Evolutionary conservation across 2,888 invertebrate species (phyloP), one percentile per base, ranked within the genome.

Genomic region (Epistrophe eligans): DNA sequence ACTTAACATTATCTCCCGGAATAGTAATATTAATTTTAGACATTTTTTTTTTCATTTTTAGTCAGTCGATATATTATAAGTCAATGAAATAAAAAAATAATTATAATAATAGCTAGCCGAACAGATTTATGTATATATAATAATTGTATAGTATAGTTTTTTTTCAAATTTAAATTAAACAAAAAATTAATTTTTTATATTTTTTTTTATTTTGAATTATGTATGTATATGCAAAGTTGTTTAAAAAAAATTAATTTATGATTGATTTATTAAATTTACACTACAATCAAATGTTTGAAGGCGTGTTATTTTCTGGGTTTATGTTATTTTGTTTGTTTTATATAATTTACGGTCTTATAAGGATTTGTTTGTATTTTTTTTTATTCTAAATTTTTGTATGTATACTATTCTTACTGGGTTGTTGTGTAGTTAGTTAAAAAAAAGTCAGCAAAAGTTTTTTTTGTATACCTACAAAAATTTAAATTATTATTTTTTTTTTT

Each of bases 1-100:
- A 55, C 70, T 45, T 70, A 50, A 67, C 60, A 64, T 73, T 55
- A 64, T 48, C 55, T 79, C 72, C 60, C 67, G 52, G 72, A 52
- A 64, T 73, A 74, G 58, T 70, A 70, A 55, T 55, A 64, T 52
- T 67, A 67, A 58, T 67, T 79, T 58, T 73, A 67, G 77, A 70
- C 58, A 43, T 79, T 62, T 57, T 32, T 67, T 77, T 62, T 62
- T 76, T 67, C 66, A 35, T 58, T 82, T 82, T 74, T 60, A 82
- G 70, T 85, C 85, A 85, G 85, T 85, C 85, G 85, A 82, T 77
- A 83, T 77, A 66, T 57, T 64, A 55, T 77, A 82, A 67, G 64
- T 76, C 57, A 72, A 66, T 57, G 24, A 81, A 73, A 77, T 24
- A 24, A 45, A 70, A 73, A 80, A 45, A 38, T 38, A 40, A 71